Evolutionary conservation across 2,113 vertebrate genomes (phyloP).

Genomic region (Archilochus colubris): DNA sequence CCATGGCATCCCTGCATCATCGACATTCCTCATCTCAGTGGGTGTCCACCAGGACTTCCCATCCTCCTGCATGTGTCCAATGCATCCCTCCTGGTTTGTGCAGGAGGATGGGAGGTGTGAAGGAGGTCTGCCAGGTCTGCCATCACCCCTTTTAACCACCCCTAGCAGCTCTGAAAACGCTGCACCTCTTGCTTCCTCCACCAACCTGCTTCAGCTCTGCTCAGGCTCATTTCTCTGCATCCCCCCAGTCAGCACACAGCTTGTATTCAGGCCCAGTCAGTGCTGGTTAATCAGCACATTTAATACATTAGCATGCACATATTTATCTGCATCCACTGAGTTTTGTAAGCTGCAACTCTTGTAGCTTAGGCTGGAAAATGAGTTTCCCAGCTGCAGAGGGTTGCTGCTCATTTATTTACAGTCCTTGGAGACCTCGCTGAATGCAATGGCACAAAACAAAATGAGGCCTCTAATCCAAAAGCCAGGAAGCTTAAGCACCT

Average conservation of each 20-base stretch:
- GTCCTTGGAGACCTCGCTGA: conserved; percentile 57
- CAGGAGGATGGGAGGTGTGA: background rate
- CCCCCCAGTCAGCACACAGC: background rate
- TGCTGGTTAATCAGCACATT: conserved; percentile 14
- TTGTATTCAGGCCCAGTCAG: background rate
- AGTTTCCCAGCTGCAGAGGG: conserved; percentile 62
- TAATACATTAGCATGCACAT: conserved; percentile 32
- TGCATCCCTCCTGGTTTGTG: background rate
- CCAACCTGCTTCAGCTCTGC: background rate
- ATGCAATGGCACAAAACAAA: conserved; percentile 67
- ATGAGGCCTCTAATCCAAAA: conserved; percentile 69
- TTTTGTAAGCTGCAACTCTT: conserved; percentile 38
- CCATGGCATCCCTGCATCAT: background rate
- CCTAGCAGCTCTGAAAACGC: background rate
- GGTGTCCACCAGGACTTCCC: background rate
- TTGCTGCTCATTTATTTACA: conserved; percentile 67
- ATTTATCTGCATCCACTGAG: conserved; percentile 42
- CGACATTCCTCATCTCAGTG: background rate
- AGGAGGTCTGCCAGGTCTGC: background rate
- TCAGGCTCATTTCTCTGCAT: background rate
- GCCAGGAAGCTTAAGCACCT: conserved; percentile 74
- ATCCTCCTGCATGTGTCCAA: background rate
- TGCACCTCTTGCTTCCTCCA: background rate
- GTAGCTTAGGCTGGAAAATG: conserved; percentile 42
- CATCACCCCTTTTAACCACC: background rate